Evolutionary conservation across 2,888 invertebrate genomes (phyloP), one percentile per base, ranked within the genome.

Genomic region (Ectropis crepuscularia): DNA sequence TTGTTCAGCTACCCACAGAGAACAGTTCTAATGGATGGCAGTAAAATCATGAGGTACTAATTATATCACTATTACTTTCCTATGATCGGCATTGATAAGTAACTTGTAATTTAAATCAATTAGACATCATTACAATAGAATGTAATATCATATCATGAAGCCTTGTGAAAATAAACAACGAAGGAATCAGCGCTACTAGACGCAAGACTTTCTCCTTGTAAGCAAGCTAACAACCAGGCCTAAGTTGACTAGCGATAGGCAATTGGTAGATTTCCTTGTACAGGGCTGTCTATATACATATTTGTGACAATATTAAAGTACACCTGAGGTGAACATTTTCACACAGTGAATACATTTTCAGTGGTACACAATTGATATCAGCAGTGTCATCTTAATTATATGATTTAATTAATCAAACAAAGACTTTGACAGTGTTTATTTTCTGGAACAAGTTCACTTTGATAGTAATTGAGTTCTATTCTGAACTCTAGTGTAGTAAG

Each of bases 131-230:
- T 60, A 57, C 55, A 55, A 51, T 59, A 50, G 43, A 64, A 61
- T 48, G 10, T 38, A 39, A 43, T 49, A 10, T 46, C 51, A 61
- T 59, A 63, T 68, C 66, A 54, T 61, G 37, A 57, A 54, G 38
- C 45, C 61, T 63, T 68, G 58, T 66, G 37, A 59, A 65, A 63
- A 58, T 54, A 67, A 58, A 55, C 58, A 51, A 69, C 57, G 49
- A 53, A 53, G 54, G 37, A 37, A 50, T 63, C 10, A 38, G 48
- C 53, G 49, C 5, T 51, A 12, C 65, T 66, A 65, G 57, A 43
- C 43, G 36, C 43, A 55, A 59, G 53, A 71, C 69, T 71, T 71
- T 71, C 71, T 68, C 71, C 59, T 41, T 61, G 61, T 53, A 68
- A 53, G 48, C 46, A 55, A 43, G 28, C n/a, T 50, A 43, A 48